A percentile compares a stretch with the other conserved stretches of the same genome.
phyloP scores from a whole-genome alignment of 2,888 invertebrate genomes.

The Noctua janthina region DNA sequence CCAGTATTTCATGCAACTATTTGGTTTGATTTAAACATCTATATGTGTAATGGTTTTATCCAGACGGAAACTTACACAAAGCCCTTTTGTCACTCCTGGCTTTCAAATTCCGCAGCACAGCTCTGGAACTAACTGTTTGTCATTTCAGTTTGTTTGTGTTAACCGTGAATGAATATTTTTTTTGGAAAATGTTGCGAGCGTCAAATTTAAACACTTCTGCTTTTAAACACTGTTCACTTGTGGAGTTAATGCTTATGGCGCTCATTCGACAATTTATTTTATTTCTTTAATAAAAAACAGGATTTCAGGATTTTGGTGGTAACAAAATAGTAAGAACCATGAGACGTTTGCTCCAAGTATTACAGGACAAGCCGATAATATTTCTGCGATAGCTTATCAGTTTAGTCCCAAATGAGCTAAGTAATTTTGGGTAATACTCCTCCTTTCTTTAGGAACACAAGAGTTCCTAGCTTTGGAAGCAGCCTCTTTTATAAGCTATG shows the following conservation, averaged over 20 bases:
- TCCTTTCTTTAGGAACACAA: not conserved
- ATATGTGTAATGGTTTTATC: not conserved
- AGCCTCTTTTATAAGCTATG: not conserved
- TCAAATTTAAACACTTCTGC: not conserved
- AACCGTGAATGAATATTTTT: not conserved
- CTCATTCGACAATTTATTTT: not conserved
- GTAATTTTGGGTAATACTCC: not conserved
- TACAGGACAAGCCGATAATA: not conserved
- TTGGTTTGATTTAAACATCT: not conserved
- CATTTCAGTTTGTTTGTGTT: not conserved
- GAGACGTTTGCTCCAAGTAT: too few relatives aligned
- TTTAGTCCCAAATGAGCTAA: not conserved
- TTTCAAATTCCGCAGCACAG: not conserved
- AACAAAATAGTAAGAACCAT: too few relatives aligned
- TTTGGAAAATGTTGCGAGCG: not conserved
- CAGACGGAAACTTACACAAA: not conserved
- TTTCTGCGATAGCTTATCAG: not conserved
- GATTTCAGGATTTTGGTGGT: not conserved
- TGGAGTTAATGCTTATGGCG: too few relatives aligned
- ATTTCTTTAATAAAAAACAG: not conserved
- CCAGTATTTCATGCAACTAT: not conserved
- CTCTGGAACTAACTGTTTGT: not conserved
- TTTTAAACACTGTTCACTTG: too few relatives aligned
- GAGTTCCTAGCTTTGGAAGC: not conserved
- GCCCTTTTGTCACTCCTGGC: not conserved